Evolutionary conservation across 1,140 invertebrate species (phyloP).

Genomic region (Phenacoccus solenopsis): DNA sequence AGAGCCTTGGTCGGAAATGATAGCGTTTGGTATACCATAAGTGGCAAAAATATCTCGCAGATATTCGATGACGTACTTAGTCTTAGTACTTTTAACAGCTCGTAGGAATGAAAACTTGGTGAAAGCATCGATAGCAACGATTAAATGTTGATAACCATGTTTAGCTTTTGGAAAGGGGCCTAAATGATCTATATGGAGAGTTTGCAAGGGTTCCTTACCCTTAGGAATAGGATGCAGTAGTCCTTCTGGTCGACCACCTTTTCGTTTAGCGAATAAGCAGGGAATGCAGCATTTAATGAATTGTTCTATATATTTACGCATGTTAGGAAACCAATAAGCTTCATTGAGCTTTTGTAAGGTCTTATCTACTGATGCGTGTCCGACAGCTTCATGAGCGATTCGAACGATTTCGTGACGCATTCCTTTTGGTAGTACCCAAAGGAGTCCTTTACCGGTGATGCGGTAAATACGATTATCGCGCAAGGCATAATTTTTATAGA

Average conservation of each 20-base stretch:
- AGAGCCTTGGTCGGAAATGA: neutral
- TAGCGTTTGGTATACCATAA: neutral
- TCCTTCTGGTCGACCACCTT: neutral
- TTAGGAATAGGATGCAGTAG: neutral
- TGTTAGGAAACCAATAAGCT: neutral
- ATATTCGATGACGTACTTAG: neutral
- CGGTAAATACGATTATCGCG: too few species aligned
- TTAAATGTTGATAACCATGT: neutral
- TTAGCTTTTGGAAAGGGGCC: neutral
- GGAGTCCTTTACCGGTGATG: too few species aligned
- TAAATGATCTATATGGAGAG: constrained; percentile 10
- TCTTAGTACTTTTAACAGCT: neutral
- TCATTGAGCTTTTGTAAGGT: neutral
- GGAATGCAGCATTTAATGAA: neutral
- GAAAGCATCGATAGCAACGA: neutral
- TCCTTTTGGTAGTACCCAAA: too few species aligned
- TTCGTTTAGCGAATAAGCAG: neutral
- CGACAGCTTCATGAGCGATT: too few species aligned
- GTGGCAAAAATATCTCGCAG: neutral
- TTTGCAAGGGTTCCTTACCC: constrained; percentile 4
- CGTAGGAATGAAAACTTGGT: neutral
- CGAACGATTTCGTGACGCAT: too few species aligned
- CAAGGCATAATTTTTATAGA: too few species aligned
- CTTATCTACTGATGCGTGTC: too few species aligned
- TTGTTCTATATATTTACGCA: neutral